Evolutionary conservation across 2,888 invertebrate genomes (phyloP), one percentile per base, ranked within the genome.

Genomic region (Dysmachus trigonus): DNA sequence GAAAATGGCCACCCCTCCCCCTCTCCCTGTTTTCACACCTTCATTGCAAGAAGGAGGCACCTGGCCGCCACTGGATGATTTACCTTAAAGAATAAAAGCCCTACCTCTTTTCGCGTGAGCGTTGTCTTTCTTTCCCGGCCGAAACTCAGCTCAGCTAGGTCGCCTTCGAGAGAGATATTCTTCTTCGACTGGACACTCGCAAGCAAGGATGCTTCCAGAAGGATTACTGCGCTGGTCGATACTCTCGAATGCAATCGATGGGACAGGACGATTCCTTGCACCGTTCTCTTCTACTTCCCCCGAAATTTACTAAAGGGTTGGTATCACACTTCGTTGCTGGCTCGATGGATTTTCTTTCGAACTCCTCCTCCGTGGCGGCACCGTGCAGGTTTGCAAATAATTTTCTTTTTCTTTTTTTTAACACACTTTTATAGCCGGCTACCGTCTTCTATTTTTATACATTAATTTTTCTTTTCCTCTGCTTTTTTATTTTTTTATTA

Each of bases 171-270:
- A 72, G 30, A 35, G 38, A 72, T 72, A 83, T 72, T 83, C 41
- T 72, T 83, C 41, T 41, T 18, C 27, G 30, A 72, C 33, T 83
- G 30, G 22, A 33, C n/a, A n/a, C 38, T 53, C 31, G 8, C n/a
- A n/a, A n/a, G n/a, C n/a, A n/a, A 27, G 31, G 83, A 83, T 83
- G 22, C 35, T 72, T 83, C 72, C 71, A 71, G 83, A 83, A 83
- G 41, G 83, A 72, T 72, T 38, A 38, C 27, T 72, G 81, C 81
- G 62, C 81, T 82, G 62, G 81, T 82, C 79, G 27, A 31, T 41
- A n/a, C n/a, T 15, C 71, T 83, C 72, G 38, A 72, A 38, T 72
- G 83, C 72, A 83, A 83, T 83, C 83, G 83, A 83, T 83, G 83
- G 47, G 72, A 83, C 72, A 72, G 47, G 72, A 83, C 72, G 81